These are phyloP conservation scores for Tychaedon coryphoeus DNA, from an alignment of 2,113 vertebrate species.

Conservation along the genomic window DNA sequence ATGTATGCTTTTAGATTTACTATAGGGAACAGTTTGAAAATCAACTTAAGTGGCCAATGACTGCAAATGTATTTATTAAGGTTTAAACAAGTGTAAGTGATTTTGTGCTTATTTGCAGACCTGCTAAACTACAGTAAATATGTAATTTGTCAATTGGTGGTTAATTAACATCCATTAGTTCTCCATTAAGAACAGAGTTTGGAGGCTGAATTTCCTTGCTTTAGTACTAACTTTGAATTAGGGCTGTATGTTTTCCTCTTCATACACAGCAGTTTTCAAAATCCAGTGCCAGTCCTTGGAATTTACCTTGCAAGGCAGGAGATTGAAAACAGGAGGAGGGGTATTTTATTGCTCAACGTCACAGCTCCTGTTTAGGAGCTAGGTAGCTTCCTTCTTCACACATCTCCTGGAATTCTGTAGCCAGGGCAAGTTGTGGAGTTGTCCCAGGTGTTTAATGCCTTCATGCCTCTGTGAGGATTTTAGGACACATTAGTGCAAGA, in stretches of 20 bases:
- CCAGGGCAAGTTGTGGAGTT: not conserved
- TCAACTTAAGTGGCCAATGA: slow-evolving; percentile 42
- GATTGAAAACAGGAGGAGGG: not conserved
- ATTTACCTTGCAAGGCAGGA: not conserved
- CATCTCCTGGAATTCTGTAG: not conserved
- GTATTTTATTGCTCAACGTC: not conserved
- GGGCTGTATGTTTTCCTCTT: not conserved
- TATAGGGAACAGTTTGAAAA: slow-evolving; percentile 15
- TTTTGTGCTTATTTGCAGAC: slow-evolving; percentile 53
- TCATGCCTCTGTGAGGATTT: not conserved
- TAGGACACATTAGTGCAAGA: not conserved
- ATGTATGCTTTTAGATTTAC: slow-evolving; percentile 58
- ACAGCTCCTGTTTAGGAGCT: not conserved
- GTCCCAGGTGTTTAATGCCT: not conserved
- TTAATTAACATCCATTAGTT: slow-evolving; percentile 64
- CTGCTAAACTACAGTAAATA: slow-evolving; percentile 60
- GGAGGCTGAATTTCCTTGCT: slow-evolving; percentile 41
- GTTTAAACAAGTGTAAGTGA: slow-evolving; percentile 64
- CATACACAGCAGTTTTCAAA: not conserved
- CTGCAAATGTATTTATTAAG: slow-evolving; percentile 65
- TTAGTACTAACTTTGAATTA: slow-evolving; percentile 10
- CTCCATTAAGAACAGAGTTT: slow-evolving; percentile 53
- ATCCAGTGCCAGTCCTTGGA: not conserved
- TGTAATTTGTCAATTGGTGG: slow-evolving; percentile 60
- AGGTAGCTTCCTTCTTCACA: not conserved